Conservation (phyloP, 2,888 invertebrate species). For the Pterobdella sp. region DNA sequence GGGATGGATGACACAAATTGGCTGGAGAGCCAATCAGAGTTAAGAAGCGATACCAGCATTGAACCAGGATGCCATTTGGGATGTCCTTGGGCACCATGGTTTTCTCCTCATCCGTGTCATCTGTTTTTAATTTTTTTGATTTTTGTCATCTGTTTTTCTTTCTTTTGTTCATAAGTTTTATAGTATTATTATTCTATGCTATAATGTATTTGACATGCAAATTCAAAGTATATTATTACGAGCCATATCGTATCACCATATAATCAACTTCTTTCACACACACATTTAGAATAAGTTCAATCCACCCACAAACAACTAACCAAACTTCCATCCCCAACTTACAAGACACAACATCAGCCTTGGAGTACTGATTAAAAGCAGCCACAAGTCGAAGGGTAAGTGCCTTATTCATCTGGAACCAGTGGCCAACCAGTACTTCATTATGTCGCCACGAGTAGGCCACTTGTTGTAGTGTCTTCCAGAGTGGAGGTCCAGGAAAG, state of each 20-base stretch:
- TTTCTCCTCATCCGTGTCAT: constrained; percentile 8
- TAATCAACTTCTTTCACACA: not conserved
- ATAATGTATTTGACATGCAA: too few species aligned
- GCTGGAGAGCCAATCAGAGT: constrained; percentile 91
- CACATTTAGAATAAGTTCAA: not conserved
- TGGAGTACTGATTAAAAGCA: too few species aligned
- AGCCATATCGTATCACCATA: not conserved
- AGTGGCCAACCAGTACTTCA: constrained; percentile 81
- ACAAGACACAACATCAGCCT: not conserved
- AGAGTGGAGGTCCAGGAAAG: constrained; percentile 87
- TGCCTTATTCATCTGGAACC: constrained; percentile 84
- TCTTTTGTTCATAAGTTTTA: too few species aligned
- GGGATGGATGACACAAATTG: constrained; percentile 58
- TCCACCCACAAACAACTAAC: not conserved
- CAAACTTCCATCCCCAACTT: constrained; percentile 27
- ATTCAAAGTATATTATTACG: not conserved
- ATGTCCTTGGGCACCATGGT: constrained; percentile 68
- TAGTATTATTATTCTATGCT: too few species aligned
- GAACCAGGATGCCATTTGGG: constrained; percentile 76
- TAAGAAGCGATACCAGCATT: constrained; percentile 89
- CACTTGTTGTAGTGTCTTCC: constrained; percentile 87
- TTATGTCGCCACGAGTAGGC: constrained; percentile 90
- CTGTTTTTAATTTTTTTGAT: too few species aligned
- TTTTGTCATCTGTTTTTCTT: too few species aligned
- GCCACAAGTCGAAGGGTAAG: constrained; percentile 72